A percentile compares a stretch with the other conserved stretches of the same genome.
phyloP scores from a whole-genome alignment of 2,797 vertebrate species.

The Sandelia bainsii region DNA sequence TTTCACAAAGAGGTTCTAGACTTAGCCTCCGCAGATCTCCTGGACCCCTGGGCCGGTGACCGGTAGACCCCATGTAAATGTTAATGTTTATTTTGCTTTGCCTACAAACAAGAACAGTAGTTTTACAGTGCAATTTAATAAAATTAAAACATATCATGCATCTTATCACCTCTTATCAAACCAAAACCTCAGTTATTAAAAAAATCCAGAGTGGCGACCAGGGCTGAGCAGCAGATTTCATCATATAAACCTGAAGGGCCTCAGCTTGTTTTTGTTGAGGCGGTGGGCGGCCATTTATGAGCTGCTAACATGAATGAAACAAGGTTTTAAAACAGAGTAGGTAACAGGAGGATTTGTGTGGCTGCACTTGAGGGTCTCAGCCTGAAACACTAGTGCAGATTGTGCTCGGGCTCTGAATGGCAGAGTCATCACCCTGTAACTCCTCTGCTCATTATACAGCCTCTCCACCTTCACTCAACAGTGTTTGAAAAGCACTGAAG shows the following conservation, averaged over 20 bases:
- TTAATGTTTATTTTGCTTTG: neutral
- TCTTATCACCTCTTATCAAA: conserved; percentile 31
- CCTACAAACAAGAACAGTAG: too few relatives aligned
- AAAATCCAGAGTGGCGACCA: conserved; percentile 30
- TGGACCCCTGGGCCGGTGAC: neutral
- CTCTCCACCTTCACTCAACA: conserved; percentile 52
- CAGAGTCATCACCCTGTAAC: conserved; percentile 60
- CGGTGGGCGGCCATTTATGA: conserved; percentile 77
- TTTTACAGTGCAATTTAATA: neutral
- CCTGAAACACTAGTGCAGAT: conserved; percentile 60
- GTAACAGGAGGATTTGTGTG: conserved; percentile 74
- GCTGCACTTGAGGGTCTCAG: conserved; percentile 45
- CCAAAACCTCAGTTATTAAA: conserved; percentile 21
- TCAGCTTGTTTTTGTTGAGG: conserved; percentile 64
- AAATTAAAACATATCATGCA: neutral
- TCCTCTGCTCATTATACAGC: conserved; percentile 63
- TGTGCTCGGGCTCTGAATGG: conserved; percentile 65
- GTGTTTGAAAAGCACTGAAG: conserved; percentile 52
- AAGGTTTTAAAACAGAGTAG: conserved; percentile 71
- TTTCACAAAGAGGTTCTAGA: neutral
- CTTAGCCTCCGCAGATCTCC: too few relatives aligned
- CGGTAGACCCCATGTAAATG: conserved; percentile 8
- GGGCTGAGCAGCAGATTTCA: conserved; percentile 26
- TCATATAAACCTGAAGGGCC: conserved; percentile 51
- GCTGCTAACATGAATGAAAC: conserved; percentile 79